Evolutionary conservation across 1,140 invertebrate species (phyloP).

Genomic region (Melipona quadrifasciata): DNA sequence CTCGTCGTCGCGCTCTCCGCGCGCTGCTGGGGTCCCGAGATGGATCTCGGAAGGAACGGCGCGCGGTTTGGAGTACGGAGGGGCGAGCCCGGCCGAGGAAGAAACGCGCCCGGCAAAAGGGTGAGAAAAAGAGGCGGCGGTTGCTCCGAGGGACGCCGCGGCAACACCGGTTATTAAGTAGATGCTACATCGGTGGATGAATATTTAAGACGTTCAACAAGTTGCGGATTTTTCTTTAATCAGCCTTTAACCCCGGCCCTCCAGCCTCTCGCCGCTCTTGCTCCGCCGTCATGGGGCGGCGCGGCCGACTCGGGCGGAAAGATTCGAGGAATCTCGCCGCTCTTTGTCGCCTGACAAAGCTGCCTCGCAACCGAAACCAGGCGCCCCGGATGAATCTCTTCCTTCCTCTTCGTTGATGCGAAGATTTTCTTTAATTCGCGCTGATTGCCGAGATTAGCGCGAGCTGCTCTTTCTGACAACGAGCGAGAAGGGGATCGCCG

Average conservation of each 20-base stretch:
- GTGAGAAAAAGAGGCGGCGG: slow-evolving; percentile 59
- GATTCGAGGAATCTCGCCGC: slow-evolving; percentile 37
- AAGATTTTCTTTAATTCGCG: background rate
- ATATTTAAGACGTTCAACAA: slow-evolving; percentile 82
- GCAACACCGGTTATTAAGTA: slow-evolving; percentile 80
- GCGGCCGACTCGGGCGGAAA: slow-evolving; percentile 35
- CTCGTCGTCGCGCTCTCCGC: slow-evolving; percentile 57
- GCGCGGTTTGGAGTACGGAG: no score
- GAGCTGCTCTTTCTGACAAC: no score
- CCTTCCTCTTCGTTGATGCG: background rate
- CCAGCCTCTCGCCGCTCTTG: slow-evolving; percentile 36
- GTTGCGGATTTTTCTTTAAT: slow-evolving; percentile 82
- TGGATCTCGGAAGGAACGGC: slow-evolving; percentile 58
- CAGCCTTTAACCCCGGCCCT: slow-evolving; percentile 61
- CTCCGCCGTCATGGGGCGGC: slow-evolving; percentile 50
- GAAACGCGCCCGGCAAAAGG: slow-evolving; percentile 49
- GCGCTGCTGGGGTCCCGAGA: slow-evolving; percentile 50
- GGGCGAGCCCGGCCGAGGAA: background rate
- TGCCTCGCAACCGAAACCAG: background rate
- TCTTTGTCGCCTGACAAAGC: background rate
- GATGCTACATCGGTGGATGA: slow-evolving; percentile 80
- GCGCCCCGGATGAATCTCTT: background rate
- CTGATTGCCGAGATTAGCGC: no score
- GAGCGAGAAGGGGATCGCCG: no score
- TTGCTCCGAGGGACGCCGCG: slow-evolving; percentile 56